A percentile compares a stretch with the other conserved stretches of the same genome.
Evolutionary conservation across 2,888 invertebrate genomes (phyloP).

Genomic region (Alviniconcha strummeri): DNA sequence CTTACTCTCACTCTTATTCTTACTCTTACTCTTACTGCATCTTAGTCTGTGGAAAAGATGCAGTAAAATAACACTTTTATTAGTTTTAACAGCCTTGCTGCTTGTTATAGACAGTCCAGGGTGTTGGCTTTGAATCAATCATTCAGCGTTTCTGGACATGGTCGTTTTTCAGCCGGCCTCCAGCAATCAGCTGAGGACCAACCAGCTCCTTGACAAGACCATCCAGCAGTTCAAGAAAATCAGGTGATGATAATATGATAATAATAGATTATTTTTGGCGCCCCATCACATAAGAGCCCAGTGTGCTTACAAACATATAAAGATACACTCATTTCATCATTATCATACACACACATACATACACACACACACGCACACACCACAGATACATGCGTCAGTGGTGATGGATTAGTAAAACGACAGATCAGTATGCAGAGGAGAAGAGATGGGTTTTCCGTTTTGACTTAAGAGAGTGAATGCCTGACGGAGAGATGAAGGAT

Average conservation of each 20-base stretch:
- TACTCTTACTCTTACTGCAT: no score
- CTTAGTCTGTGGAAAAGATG: no score
- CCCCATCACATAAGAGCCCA: background rate
- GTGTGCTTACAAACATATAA: background rate
- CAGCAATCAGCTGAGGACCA: constrained; percentile 75
- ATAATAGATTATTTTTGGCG: background rate
- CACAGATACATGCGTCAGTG: no score
- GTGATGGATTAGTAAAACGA: no score
- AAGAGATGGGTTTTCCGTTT: no score
- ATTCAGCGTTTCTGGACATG: background rate
- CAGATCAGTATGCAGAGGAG: no score
- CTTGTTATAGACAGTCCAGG: background rate
- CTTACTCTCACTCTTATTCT: no score
- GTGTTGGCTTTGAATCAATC: background rate
- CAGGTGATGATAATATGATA: constrained; percentile 34
- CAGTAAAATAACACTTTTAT: background rate
- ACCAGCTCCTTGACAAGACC: constrained; percentile 75
- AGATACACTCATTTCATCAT: background rate
- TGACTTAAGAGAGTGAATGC: no score
- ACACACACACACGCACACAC: background rate
- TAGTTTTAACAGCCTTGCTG: background rate
- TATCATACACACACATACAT: background rate
- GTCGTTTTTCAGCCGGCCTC: constrained; percentile 67
- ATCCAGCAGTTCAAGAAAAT: constrained; percentile 63
- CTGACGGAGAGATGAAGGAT: no score